A percentile compares a stretch with the other conserved stretches of the same genome.
These are phyloP conservation scores for Cyclopterus lumpus DNA, from an alignment of 2,797 vertebrate genomes.

Conservation along the genomic window DNA sequence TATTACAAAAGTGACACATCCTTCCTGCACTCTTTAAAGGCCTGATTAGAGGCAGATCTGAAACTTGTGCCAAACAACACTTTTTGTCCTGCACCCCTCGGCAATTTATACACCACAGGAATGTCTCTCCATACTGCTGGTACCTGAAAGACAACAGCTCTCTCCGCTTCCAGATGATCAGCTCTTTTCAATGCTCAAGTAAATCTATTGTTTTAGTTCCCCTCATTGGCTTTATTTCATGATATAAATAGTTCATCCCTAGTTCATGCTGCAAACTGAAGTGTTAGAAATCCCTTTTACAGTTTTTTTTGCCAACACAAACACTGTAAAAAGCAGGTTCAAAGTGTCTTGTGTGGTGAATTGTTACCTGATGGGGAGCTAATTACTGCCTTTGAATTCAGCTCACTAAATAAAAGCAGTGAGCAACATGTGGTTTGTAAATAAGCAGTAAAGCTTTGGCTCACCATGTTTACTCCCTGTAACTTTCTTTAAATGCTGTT, in stretches of 20 bases:
- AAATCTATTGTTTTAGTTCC: not conserved
- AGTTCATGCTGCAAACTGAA: not conserved
- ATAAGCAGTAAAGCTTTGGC: conserved; percentile 42
- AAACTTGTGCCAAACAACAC: conserved; percentile 25
- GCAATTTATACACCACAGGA: conserved; percentile 39
- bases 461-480: conserved; percentile 19
- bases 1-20: conserved; percentile 44
- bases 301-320: conserved; percentile 23
- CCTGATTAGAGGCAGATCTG: conserved; percentile 35
- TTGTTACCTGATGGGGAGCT: conserved; percentile 45
- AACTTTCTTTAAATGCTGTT: conserved; percentile 28
- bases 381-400: conserved; percentile 48
- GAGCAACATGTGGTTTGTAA: conserved; percentile 54
- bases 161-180: not conserved
- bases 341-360: conserved; percentile 29
- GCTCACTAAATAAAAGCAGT: conserved; percentile 48
- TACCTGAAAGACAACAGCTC: conserved; percentile 12
- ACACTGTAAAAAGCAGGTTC: conserved; percentile 14
- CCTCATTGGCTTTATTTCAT: not conserved
- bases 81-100: conserved; percentile 4
- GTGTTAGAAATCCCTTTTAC: not conserved
- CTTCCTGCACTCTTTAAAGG: conserved; percentile 42
- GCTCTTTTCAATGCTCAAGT: not conserved
- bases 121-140: conserved; percentile 23
- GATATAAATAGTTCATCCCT: not conserved